Evolutionary conservation across 2,797 vertebrate species (phyloP).

Genomic region (Pseudocheirus occidentalis): DNA sequence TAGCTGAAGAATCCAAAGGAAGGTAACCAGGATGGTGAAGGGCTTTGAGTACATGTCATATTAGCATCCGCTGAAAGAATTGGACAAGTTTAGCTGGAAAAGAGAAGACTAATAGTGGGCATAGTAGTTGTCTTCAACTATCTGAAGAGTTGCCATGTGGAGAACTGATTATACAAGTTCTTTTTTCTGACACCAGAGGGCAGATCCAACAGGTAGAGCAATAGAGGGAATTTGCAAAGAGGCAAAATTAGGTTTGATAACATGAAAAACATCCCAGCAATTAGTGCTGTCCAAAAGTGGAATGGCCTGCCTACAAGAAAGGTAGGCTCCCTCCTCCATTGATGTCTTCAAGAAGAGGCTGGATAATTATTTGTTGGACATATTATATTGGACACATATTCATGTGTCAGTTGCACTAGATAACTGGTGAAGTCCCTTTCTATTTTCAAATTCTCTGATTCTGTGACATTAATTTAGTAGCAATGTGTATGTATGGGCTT

Average conservation of each 20-base stretch:
- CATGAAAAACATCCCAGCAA: background rate
- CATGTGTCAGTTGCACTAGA: background rate
- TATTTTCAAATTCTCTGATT: background rate
- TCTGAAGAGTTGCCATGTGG: background rate
- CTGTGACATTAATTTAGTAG: background rate
- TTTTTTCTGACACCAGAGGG: background rate
- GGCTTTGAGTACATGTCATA: background rate
- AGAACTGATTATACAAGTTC: background rate
- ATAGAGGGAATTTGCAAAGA: no score
- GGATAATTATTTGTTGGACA: background rate
- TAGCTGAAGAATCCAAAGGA: background rate
- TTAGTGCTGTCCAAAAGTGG: background rate
- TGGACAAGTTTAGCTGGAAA: background rate
- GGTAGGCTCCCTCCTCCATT: background rate
- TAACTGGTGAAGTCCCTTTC: background rate
- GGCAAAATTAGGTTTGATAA: background rate
- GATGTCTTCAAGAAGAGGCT: background rate
- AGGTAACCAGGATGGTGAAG: background rate
- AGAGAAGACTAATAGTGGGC: background rate
- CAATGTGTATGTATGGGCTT: background rate
- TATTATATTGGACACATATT: background rate
- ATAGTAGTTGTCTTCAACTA: background rate
- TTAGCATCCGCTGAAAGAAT: background rate
- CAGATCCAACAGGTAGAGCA: no score
- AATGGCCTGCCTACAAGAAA: background rate